Evolutionary conservation across 2,888 invertebrate genomes (phyloP), one percentile per base, ranked within the genome.

Genomic region (Elegia similella): DNA sequence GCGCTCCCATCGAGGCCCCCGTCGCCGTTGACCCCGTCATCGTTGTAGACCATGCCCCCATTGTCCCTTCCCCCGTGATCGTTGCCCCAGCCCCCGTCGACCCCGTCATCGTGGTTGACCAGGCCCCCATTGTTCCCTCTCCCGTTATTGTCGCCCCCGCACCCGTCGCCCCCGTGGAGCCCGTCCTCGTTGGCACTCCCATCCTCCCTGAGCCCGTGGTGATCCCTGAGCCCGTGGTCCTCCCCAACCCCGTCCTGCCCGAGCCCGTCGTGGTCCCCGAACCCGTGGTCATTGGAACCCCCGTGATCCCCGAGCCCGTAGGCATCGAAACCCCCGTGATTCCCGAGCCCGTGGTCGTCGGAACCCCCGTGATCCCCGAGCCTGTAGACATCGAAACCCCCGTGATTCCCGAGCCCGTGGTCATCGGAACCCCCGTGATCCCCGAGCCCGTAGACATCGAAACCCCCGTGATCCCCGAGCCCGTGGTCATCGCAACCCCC

Each of bases 81-180:
- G 23, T 52, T 1, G 52, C 2, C 38, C 38, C 38, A 8, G 0
- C 10, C 34, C 34, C 34, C 10, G 34, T 38, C 16, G 60, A 43
- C 30, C 62, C 67, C 56, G 59, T 62, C 38, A 46, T 56, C 52
- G 29, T n/a, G n/a, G n/a, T n/a, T n/a, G n/a, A n/a, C n/a, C n/a
- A n/a, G n/a, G n/a, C n/a, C n/a, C n/a, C n/a, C n/a, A n/a, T n/a
- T n/a, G n/a, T n/a, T n/a, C n/a, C n/a, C n/a, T n/a, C n/a, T n/a
- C n/a, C n/a, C n/a, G n/a, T n/a, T n/a, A n/a, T n/a, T n/a, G n/a
- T 61, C 7, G 63, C 58, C 43, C 63, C 64, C 7, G 53, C 43
- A 48, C 47, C 62, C 34, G 23, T 34, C 13, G 10, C 30, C 29
- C 59, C 62, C 56, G 53, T 62, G 38, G 42, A 52, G 34, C 57